These are phyloP conservation scores for Cinclus cinclus DNA, from an alignment of 2,113 vertebrate species.

Conservation along the genomic window DNA sequence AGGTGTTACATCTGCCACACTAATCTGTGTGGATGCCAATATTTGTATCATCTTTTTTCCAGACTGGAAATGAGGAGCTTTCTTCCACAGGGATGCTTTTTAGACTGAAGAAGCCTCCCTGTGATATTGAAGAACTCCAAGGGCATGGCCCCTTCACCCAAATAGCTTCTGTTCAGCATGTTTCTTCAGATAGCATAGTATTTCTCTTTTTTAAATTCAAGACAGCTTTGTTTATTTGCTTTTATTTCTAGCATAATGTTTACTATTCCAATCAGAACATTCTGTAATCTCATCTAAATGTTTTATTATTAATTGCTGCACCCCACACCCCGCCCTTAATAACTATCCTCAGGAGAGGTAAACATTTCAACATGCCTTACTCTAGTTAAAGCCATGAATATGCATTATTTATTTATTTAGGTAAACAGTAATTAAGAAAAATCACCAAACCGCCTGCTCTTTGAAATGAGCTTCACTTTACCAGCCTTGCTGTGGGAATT, in stretches of 20 bases:
- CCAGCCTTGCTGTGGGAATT: neutral
- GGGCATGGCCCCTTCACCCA: neutral
- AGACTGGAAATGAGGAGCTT: neutral
- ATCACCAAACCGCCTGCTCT: neutral
- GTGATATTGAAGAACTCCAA: neutral
- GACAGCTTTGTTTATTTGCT: slow-evolving; percentile 5
- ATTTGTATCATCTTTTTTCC: rapidly evolving
- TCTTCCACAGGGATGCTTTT: neutral
- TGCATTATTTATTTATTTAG: slow-evolving; percentile 62
- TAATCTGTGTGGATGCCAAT: neutral
- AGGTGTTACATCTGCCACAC: neutral
- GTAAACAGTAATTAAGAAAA: slow-evolving; percentile 52
- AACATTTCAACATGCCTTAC: slow-evolving; percentile 31
- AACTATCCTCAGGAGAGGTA: slow-evolving; percentile 31
- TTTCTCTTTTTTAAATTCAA: neutral
- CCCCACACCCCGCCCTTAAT: slow-evolving; percentile 11
- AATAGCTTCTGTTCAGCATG: neutral
- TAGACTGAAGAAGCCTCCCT: neutral
- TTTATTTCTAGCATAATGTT: slow-evolving; percentile 32
- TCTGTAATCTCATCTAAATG: slow-evolving; percentile 35
- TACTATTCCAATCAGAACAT: slow-evolving; percentile 31
- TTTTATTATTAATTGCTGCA: slow-evolving; percentile 60
- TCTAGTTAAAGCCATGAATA: slow-evolving; percentile 50
- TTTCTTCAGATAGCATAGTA: neutral
- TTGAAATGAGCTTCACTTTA: neutral